A percentile compares a stretch with the other conserved stretches of the same genome.
phyloP scores from a whole-genome alignment of 2,888 invertebrate species.

The Pomacea canaliculata region DNA sequence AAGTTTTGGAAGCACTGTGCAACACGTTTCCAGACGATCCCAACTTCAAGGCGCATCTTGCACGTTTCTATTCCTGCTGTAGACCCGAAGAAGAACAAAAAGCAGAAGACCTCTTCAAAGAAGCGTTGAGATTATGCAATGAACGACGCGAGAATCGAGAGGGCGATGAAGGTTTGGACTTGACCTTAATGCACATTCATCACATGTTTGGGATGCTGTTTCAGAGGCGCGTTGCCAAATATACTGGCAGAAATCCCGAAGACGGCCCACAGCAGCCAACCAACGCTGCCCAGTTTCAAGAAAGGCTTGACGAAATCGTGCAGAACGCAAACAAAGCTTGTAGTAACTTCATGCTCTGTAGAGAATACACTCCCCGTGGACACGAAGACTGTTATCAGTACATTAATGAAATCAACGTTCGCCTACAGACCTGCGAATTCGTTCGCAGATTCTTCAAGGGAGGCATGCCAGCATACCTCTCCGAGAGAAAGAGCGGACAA shows the following conservation, averaged over 20 bases:
- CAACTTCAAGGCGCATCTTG: conserved; percentile 43
- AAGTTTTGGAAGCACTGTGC: conserved; percentile 38
- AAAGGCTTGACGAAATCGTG: conserved; percentile 29
- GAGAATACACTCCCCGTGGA: conserved; percentile 38
- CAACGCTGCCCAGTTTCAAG: conserved; percentile 11
- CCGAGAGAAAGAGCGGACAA: conserved; percentile 18
- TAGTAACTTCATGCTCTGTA: conserved; percentile 35
- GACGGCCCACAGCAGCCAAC: neutral
- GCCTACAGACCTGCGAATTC: conserved; percentile 42
- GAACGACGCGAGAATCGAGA: neutral
- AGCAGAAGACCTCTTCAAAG: conserved; percentile 39
- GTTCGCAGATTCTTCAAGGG: neutral
- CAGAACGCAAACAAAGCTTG: conserved; percentile 36
- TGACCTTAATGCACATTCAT: conserved; percentile 42
- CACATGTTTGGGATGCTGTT: conserved; percentile 49
- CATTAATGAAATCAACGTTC: conserved; percentile 39
- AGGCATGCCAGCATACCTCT: neutral
- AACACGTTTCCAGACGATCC: conserved; percentile 41
- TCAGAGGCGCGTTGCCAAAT: conserved; percentile 30
- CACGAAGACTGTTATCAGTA: conserved; percentile 35
- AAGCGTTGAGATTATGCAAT: conserved; percentile 35
- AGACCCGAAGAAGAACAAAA: conserved; percentile 38
- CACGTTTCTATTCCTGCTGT: conserved; percentile 40
- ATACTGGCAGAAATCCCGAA: conserved; percentile 23
- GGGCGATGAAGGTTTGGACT: conserved; percentile 28